A percentile compares a stretch with the other conserved stretches of the same genome.
Conservation (phyloP, 2,797 vertebrate genomes). For the Coregonus suidteri region DNA sequence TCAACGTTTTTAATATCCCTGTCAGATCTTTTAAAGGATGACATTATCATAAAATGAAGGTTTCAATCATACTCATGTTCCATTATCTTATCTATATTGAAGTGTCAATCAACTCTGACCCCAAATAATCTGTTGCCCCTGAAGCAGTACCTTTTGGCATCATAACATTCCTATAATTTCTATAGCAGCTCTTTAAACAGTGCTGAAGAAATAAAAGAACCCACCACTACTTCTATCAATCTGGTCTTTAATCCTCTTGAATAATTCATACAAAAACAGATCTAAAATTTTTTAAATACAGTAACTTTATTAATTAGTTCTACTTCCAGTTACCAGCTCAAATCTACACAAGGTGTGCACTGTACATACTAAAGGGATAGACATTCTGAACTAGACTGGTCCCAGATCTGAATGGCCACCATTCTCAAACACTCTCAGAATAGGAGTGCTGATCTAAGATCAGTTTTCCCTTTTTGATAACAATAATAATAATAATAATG, state of each 20-base stretch:
- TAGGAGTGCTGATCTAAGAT: neutral
- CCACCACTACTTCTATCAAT: slow-evolving; percentile 33
- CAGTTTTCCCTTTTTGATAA: neutral
- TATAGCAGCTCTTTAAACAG: neutral
- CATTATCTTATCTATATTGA: neutral
- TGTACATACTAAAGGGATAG: neutral
- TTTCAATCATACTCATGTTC: neutral
- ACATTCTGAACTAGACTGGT: neutral
- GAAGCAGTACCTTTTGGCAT: neutral
- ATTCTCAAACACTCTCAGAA: neutral
- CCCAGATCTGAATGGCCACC: neutral
- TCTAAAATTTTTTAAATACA: slow-evolving; percentile 54
- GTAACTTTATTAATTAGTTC: slow-evolving; percentile 75
- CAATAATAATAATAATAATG: neutral
- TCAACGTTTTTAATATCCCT: neutral
- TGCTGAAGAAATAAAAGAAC: slow-evolving; percentile 5
- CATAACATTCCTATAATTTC: neutral
- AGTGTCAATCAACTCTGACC: neutral
- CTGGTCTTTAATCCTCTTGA: slow-evolving; percentile 55
- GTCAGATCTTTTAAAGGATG: neutral
- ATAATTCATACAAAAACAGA: slow-evolving; percentile 56
- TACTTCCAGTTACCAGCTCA: slow-evolving; percentile 55
- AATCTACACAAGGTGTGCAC: neutral
- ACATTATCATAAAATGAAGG: neutral
- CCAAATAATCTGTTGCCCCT: neutral